phyloP scores from a whole-genome alignment of 2,797 vertebrate genomes.

The Borostomias antarcticus region DNA sequence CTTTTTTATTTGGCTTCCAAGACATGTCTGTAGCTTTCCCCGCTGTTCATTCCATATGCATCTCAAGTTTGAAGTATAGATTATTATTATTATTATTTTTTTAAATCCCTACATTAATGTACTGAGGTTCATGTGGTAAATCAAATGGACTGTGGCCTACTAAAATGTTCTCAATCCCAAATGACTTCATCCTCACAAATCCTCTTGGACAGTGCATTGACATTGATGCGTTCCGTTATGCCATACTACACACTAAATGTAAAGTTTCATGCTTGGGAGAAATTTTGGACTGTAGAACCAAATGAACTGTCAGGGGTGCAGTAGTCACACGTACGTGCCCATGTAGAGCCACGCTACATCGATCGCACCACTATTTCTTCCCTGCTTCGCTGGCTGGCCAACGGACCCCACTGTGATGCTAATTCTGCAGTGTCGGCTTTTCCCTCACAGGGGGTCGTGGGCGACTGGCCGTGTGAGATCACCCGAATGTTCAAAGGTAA shows the following conservation, averaged over 20 bases:
- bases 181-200: constrained; percentile 28
- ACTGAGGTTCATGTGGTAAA: no score
- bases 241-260: constrained; percentile 65
- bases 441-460: constrained; percentile 82
- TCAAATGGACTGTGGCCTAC: no score
- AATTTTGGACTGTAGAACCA: constrained; percentile 60
- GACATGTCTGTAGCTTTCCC: no score
- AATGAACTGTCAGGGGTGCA: constrained; percentile 44
- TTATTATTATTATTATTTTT: no score
- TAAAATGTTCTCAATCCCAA: no score
- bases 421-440: constrained; percentile 83
- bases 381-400: constrained; percentile 79
- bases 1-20: constrained; percentile 13
- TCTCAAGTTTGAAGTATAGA: constrained; percentile 11
- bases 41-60: constrained; percentile 44
- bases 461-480: constrained; percentile 83
- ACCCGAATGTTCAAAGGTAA: constrained; percentile 61
- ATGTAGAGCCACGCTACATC: constrained; percentile 52
- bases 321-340: constrained; percentile 10
- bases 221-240: constrained; percentile 52
- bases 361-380: constrained; percentile 83
- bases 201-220: constrained; percentile 39
- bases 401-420: constrained; percentile 80
- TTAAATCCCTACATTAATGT: no score
- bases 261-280: constrained; percentile 59